Conservation (phyloP, 2,888 invertebrate genomes). For the Hemicrepidius hirtus region DNA sequence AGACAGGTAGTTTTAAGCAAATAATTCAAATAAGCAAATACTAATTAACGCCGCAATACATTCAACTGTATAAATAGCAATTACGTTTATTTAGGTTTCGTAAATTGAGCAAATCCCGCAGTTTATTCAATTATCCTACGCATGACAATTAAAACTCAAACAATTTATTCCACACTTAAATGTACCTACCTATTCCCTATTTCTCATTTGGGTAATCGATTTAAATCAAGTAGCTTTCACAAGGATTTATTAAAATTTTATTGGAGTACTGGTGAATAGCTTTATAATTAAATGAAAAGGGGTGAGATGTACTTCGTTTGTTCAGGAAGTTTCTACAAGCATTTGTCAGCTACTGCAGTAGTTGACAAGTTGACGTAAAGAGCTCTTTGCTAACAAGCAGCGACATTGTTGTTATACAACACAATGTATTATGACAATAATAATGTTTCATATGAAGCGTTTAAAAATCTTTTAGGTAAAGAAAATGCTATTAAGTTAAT, state of each 20-base stretch:
- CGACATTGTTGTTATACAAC: neutral
- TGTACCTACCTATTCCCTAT: no score
- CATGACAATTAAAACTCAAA: neutral
- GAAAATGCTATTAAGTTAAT: no score
- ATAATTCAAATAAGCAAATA: neutral
- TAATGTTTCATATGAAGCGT: neutral
- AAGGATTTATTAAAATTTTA: constrained; percentile 11
- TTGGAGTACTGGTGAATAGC: constrained; percentile 16
- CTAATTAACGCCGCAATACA: constrained; percentile 8
- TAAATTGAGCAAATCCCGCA: constrained; percentile 8
- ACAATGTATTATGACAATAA: neutral
- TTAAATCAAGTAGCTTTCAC: neutral
- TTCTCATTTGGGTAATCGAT: neutral
- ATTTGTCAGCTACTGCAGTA: constrained; percentile 25
- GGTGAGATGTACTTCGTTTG: constrained; percentile 19
- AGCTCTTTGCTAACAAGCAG: constrained; percentile 8
- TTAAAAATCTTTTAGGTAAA: no score
- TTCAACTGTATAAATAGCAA: constrained; percentile 6
- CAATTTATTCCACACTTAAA: neutral
- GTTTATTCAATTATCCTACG: constrained; percentile 11
- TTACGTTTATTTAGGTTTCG: constrained; percentile 11
- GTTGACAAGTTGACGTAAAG: constrained; percentile 31
- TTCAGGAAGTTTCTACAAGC: constrained; percentile 35
- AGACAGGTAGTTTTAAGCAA: constrained; percentile 5
- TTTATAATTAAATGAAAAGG: constrained; percentile 31